These are phyloP conservation scores for Drosophila robusta DNA, from an alignment of 2,888 invertebrate species.

Conservation along the genomic window DNA sequence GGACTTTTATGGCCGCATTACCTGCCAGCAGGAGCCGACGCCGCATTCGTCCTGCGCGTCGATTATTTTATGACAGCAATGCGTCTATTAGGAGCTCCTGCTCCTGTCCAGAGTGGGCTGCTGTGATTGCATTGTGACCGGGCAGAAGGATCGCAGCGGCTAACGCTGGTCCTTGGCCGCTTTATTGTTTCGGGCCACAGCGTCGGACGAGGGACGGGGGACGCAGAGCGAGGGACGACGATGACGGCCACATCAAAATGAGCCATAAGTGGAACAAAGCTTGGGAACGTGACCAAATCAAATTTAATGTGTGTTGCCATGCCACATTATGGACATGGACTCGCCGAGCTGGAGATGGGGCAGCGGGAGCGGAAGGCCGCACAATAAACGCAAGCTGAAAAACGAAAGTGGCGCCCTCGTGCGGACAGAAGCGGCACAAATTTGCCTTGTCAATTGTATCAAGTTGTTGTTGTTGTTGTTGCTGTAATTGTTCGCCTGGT, in stretches of 20 bases:
- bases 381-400: background rate
- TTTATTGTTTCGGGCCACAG: constrained; percentile 36
- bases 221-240: background rate
- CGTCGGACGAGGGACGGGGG: background rate
- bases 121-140: constrained; percentile 64
- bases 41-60: constrained; percentile 46
- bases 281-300: constrained; percentile 84
- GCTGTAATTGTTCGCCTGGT: constrained; percentile 8
- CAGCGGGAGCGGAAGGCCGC: constrained; percentile 1
- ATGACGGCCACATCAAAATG: constrained; percentile 70
- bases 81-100: constrained; percentile 58
- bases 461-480: constrained; percentile 33
- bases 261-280: constrained; percentile 85
- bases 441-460: constrained; percentile 44
- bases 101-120: constrained; percentile 3
- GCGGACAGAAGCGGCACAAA: constrained; percentile 23
- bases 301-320: constrained; percentile 78
- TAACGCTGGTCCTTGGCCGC: constrained; percentile 10
- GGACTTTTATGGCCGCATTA: constrained; percentile 24
- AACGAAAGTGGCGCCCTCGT: constrained; percentile 43
- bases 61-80: constrained; percentile 75
- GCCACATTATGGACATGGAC: constrained; percentile 22
- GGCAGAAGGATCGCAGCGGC: constrained; percentile 28
- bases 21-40: constrained; percentile 17
- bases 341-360: constrained; percentile 8